Evolutionary conservation across 2,113 vertebrate species (phyloP).

Genomic region (Sisor rabdophorus): DNA sequence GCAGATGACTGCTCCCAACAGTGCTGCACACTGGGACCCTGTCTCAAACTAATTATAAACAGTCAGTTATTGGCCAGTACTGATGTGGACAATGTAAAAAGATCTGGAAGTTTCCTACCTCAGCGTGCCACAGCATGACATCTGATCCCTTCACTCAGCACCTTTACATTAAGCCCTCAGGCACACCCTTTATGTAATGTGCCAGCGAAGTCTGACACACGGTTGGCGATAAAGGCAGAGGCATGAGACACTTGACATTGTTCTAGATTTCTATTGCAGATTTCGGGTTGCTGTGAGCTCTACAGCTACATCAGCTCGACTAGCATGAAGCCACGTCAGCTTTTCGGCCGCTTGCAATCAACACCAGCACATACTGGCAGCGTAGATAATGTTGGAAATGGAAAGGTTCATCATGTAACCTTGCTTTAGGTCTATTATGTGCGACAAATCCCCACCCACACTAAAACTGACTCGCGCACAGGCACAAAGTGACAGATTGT

Average conservation of each 20-base stretch:
- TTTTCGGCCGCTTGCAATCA: constrained; percentile 50
- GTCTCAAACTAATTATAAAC: neutral
- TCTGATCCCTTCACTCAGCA: constrained; percentile 13
- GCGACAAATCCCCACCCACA: constrained; percentile 28
- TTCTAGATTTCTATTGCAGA: constrained; percentile 8
- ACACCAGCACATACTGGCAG: neutral
- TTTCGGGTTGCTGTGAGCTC: constrained; percentile 20
- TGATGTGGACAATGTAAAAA: neutral
- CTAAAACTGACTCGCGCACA: constrained; percentile 28
- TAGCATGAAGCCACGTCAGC: constrained; percentile 38
- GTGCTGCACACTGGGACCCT: neutral
- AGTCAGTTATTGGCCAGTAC: neutral
- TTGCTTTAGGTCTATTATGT: constrained; percentile 35
- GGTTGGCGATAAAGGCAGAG: neutral
- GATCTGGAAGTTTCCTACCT: neutral
- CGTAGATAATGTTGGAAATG: constrained; percentile 8
- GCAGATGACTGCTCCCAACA: neutral
- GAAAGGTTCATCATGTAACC: constrained; percentile 32
- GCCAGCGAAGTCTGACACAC: neutral
- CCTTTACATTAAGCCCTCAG: constrained; percentile 23
- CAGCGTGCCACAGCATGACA: neutral
- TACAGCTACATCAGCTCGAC: constrained; percentile 26
- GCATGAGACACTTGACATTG: neutral
- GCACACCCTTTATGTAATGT: neutral
- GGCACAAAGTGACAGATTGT: constrained; percentile 45